Base-by-base conservation (phyloP, 2,888 invertebrate species). In the Phortica okadai region DNA sequence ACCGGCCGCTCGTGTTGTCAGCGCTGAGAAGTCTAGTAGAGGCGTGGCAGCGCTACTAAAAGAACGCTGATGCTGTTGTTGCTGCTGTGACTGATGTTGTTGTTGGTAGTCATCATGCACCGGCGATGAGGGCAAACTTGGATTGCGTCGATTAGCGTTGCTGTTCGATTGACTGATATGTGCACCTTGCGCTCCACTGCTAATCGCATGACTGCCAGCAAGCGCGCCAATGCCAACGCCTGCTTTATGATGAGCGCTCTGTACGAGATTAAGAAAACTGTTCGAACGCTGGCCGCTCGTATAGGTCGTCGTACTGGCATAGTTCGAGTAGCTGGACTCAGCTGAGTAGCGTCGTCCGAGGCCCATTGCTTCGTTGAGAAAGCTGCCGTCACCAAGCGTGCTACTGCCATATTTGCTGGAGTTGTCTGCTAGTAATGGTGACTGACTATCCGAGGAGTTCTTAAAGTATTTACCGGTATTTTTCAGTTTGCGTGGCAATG, bases 381-480 rank as follows among this genome's bases (percentile, higher is more conserved):
- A 92, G 76, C 93, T 93, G 50, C 94, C 94, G 85, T 95, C 95
- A 0, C 94, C 94, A 10, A 91, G 78, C 33, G 94, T 95, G 79
- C 95, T 95, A 88, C 95, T 95, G 79, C 95, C 94, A 84, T 95
- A 94, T 80, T 95, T 93, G 89, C 95, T 95, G 0, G 90, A 91
- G 78, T 89, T 90, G 84, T 94, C 94, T 14, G 93, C 92, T 78
- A 96, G 92, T 77, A 96, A 92, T 1, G 95, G 95, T 75, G 95
- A 95, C 84, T 96, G 95, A 84, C 96, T 96, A 83, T 95, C 95
- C 41, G 94, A 93, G 16, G 91, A 90, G 80, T 89, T 90, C 70
- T 90, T 89, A 72, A 91, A 91, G 70, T 91, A 91, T 76, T 90
- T 90, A 0, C 90, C 90, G 3, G 86, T 89, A 33, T 87, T 88